phyloP scores from a whole-genome alignment of 2,113 vertebrate genomes.

The Pseudorasbora parva region DNA sequence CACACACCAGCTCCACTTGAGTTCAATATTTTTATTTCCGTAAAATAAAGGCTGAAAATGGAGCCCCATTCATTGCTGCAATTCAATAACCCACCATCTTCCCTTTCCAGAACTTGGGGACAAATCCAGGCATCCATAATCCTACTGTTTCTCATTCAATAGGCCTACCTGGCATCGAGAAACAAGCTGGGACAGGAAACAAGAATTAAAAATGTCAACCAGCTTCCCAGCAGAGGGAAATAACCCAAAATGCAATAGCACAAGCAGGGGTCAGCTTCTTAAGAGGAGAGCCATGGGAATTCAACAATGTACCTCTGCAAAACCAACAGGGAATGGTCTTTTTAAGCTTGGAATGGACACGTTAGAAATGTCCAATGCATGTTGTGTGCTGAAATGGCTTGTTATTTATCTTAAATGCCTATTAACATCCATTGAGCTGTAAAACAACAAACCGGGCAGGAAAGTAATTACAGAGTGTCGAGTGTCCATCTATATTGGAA shows the following conservation, averaged over 20 bases:
- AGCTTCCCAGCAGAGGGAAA: slow-evolving; percentile 29
- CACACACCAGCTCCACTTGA: neutral
- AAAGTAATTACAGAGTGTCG: slow-evolving; percentile 30
- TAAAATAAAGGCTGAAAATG: slow-evolving; percentile 21
- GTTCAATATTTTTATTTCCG: neutral
- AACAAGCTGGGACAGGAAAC: slow-evolving; percentile 35
- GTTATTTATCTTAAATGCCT: neutral
- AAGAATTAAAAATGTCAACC: slow-evolving; percentile 42
- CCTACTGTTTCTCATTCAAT: slow-evolving; percentile 2
- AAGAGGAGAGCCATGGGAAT: slow-evolving; percentile 28
- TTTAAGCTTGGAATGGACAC: neutral
- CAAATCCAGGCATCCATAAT: slow-evolving; percentile 12
- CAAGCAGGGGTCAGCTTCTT: slow-evolving; percentile 34
- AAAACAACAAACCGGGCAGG: slow-evolving; percentile 2
- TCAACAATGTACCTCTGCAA: neutral
- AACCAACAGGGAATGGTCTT: neutral
- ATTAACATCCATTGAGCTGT: slow-evolving; percentile 2
- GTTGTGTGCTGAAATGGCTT: neutral
- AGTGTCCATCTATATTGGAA: slow-evolving; percentile 31
- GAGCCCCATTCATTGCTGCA: neutral
- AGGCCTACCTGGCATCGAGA: neutral
- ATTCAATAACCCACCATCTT: neutral
- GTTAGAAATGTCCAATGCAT: neutral
- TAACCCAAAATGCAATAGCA: slow-evolving; percentile 33
- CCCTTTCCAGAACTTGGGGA: slow-evolving; percentile 3